phyloP scores from a whole-genome alignment of 2,888 invertebrate genomes.

The Aelia acuminata region DNA sequence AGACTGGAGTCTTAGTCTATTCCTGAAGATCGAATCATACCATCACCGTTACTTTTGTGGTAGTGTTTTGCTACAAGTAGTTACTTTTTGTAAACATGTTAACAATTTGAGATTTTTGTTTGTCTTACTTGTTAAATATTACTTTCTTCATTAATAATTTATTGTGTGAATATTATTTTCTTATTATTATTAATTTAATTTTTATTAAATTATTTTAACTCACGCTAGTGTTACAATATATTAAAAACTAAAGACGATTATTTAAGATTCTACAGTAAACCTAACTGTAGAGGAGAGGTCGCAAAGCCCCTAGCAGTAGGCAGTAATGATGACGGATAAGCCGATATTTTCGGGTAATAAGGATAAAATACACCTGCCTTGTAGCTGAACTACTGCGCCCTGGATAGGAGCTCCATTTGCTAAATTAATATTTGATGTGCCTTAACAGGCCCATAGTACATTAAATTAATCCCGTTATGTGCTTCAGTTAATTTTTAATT shows the following conservation, averaged over 20 bases:
- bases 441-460: neutral
- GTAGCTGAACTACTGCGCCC: neutral
- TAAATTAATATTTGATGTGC: neutral
- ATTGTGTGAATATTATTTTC: too few relatives aligned
- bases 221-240: too few relatives aligned
- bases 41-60: too few relatives aligned
- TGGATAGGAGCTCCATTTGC: neutral
- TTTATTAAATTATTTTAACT: too few relatives aligned
- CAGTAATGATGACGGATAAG: constrained; percentile 20
- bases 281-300: neutral
- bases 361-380: neutral
- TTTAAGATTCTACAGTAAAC: neutral
- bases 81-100: too few relatives aligned
- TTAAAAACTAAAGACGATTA: neutral
- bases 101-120: too few relatives aligned
- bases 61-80: too few relatives aligned
- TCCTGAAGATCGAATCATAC: too few relatives aligned
- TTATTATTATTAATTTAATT: too few relatives aligned
- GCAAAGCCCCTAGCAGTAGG: neutral
- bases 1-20: too few relatives aligned
- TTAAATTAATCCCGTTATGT: neutral
- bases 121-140: too few relatives aligned
- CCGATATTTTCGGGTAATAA: neutral
- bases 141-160: too few relatives aligned
- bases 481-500: neutral